A percentile compares a stretch with the other conserved stretches of the same genome.
These are phyloP conservation scores for Antedon bifida DNA, from an alignment of 35 echinoderm and acorn worm species.

Conservation along the genomic window DNA sequence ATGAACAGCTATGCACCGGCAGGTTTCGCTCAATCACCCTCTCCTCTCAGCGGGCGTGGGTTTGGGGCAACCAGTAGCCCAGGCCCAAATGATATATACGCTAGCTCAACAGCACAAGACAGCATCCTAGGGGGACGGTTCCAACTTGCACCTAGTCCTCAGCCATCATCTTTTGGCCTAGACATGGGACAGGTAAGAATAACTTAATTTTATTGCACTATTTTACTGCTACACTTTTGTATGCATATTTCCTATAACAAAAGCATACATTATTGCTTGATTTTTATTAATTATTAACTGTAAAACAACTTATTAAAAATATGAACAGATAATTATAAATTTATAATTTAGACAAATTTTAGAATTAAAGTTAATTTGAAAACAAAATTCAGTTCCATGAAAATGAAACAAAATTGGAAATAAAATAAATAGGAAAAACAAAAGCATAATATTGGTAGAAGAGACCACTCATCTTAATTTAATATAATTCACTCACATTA, in stretches of 20 bases:
- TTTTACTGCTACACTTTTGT: not conserved
- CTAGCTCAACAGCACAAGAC: slow-evolving; percentile 54
- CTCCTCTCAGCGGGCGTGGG: slow-evolving; percentile 61
- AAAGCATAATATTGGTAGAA: too few relatives aligned
- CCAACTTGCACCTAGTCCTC: slow-evolving; percentile 67
- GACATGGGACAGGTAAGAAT: slow-evolving; percentile 41
- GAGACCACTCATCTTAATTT: too few relatives aligned
- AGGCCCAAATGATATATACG: slow-evolving; percentile 77
- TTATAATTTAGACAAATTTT: too few relatives aligned
- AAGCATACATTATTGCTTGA: not conserved
- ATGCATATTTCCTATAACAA: not conserved
- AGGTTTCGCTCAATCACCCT: slow-evolving; percentile 73
- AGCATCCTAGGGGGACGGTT: slow-evolving; percentile 49
- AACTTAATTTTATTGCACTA: not conserved
- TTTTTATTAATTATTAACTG: not conserved
- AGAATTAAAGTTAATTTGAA: too few relatives aligned
- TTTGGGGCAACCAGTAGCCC: slow-evolving; percentile 68
- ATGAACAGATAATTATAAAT: too few relatives aligned
- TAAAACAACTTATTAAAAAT: too few relatives aligned
- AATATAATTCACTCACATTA: too few relatives aligned
- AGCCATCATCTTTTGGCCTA: slow-evolving; percentile 63
- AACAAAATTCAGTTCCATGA: too few relatives aligned
- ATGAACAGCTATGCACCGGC: slow-evolving; percentile 60
- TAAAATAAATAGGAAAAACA: too few relatives aligned
- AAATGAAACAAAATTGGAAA: too few relatives aligned